Evolutionary conservation across 1,140 invertebrate species (phyloP).

Genomic region (Stegodyphus mimosarum): DNA sequence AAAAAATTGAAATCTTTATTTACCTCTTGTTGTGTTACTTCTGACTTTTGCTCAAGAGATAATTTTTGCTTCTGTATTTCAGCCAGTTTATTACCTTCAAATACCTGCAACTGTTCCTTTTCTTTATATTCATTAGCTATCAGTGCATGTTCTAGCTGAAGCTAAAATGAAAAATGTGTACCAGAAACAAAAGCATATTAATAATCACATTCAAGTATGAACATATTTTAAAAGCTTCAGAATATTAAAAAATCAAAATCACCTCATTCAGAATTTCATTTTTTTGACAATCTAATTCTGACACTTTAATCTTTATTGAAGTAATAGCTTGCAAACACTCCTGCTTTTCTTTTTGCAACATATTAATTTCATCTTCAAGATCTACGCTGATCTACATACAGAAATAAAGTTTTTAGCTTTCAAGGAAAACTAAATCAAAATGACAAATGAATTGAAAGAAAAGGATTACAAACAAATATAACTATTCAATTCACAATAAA

Average conservation of each 20-base stretch:
- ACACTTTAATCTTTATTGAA: conserved; percentile 79
- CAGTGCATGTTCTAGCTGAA: conserved; percentile 85
- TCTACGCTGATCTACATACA: conserved; percentile 20
- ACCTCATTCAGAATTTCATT: conserved; percentile 86
- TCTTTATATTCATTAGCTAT: conserved; percentile 83
- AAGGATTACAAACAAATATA: too few relatives aligned
- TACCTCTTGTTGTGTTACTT: conserved; percentile 63
- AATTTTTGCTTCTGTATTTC: conserved; percentile 75
- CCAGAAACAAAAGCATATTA: background rate
- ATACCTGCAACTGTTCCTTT: conserved; percentile 77
- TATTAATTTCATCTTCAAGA: conserved; percentile 44
- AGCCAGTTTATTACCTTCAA: conserved; percentile 78
- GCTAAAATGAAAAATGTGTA: conserved; percentile 70
- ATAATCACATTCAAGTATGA: background rate
- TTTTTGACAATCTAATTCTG: conserved; percentile 83
- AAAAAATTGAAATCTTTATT: too few relatives aligned
- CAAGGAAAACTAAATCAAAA: too few relatives aligned
- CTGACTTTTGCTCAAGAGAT: conserved; percentile 72
- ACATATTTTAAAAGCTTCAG: background rate
- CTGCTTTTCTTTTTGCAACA: conserved; percentile 71
- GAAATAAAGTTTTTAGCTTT: background rate
- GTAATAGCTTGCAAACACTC: conserved; percentile 71
- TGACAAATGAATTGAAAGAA: too few relatives aligned
- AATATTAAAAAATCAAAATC: conserved; percentile 48
- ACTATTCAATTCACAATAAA: too few relatives aligned